Percentiles rank a stretch among this genome's conserved stretches.
Evolutionary conservation across 2,888 invertebrate genomes (phyloP).

Genomic region (Campoletis raptor): DNA sequence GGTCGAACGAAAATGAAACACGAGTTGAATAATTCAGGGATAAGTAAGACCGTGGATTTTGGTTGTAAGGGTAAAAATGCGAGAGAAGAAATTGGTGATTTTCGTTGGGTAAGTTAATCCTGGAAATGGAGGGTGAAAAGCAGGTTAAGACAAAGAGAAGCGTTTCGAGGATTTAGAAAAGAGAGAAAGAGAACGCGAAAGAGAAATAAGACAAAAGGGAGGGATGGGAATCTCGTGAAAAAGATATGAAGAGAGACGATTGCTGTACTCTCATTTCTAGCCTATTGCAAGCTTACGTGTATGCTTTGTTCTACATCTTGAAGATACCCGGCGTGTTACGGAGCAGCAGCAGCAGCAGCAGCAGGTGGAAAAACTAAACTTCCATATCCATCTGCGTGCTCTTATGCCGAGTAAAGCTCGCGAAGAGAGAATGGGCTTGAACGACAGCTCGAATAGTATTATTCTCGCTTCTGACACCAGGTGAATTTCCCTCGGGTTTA

Average conservation of each 20-base stretch:
- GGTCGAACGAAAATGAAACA: not conserved
- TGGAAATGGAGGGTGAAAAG: not conserved
- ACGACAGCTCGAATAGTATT: slow-evolving; percentile 61
- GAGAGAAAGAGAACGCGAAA: too few relatives aligned
- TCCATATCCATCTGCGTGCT: slow-evolving; percentile 33
- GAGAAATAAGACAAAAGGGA: not conserved
- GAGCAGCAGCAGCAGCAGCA: slow-evolving; percentile 17
- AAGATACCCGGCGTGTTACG: slow-evolving; percentile 9
- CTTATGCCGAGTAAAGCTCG: slow-evolving; percentile 31
- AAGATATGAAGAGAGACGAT: slow-evolving; percentile 64
- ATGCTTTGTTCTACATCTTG: slow-evolving; percentile 1
- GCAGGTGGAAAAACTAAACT: slow-evolving; percentile 55
- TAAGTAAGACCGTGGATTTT: slow-evolving; percentile 16
- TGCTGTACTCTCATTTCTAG: slow-evolving; percentile 51
- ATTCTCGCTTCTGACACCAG: slow-evolving; percentile 64
- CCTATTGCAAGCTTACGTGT: slow-evolving; percentile 17
- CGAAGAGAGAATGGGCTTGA: slow-evolving; percentile 48
- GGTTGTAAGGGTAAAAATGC: not conserved
- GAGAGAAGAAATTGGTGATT: slow-evolving; percentile 13
- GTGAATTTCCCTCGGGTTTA: slow-evolving; percentile 76
- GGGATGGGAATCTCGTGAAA: slow-evolving; percentile 51
- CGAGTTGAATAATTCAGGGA: slow-evolving; percentile 17
- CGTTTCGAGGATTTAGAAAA: not conserved
- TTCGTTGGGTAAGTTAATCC: slow-evolving; percentile 10
- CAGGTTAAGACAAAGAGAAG: not conserved